Percentiles rank a stretch among this genome's conserved stretches.
Conservation (phyloP, 2,888 invertebrate species). For the Adelphocoris suturalis region DNA sequence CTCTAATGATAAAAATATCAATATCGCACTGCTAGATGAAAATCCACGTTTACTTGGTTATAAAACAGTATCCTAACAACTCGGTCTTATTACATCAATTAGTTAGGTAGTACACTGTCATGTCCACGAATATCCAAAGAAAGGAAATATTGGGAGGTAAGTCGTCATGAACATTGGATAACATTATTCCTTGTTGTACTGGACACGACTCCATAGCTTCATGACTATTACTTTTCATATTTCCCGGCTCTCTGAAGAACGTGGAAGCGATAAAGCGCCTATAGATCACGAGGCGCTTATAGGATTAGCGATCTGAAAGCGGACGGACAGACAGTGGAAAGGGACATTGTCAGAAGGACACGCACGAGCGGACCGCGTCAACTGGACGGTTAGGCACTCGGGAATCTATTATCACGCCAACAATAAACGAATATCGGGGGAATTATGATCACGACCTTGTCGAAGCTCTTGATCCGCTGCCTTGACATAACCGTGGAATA, state of each 20-base stretch:
- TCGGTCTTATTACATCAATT: too few species aligned
- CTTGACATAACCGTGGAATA: conserved; percentile 25
- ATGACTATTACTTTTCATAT: background rate
- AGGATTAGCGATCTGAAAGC: conserved; percentile 20
- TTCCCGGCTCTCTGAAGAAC: background rate
- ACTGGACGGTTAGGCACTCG: background rate
- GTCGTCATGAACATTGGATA: too few species aligned
- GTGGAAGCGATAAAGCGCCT: conserved; percentile 15
- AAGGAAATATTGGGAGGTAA: too few species aligned
- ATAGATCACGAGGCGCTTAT: conserved; percentile 39
- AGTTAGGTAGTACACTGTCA: too few species aligned
- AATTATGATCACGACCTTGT: conserved; percentile 25
- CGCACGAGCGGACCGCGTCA: conserved; percentile 22
- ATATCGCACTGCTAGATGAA: too few species aligned
- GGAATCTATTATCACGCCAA: conserved; percentile 5
- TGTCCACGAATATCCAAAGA: too few species aligned
- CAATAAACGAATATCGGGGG: conserved; percentile 18
- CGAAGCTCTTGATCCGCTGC: background rate
- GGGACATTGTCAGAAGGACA: conserved; percentile 19
- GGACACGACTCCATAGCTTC: background rate
- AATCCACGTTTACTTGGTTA: too few species aligned
- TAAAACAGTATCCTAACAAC: too few species aligned
- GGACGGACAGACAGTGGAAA: background rate
- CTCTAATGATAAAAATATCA: too few species aligned
- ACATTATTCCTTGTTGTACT: background rate